Conservation (phyloP, 2,888 invertebrate species). For the Brassicogethes aeneus region DNA sequence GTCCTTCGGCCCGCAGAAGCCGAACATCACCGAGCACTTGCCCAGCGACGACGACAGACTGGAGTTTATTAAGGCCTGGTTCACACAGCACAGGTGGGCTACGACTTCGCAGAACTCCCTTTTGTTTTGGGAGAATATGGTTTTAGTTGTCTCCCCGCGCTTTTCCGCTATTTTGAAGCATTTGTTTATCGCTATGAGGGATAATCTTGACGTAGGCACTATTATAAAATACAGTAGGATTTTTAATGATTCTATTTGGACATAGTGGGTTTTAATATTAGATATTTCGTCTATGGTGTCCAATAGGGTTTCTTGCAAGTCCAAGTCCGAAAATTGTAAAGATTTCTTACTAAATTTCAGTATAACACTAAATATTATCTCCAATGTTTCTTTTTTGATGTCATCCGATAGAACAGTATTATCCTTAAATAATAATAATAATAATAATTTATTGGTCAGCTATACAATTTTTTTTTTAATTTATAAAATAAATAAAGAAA, state of each 20-base stretch:
- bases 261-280: conserved; percentile 7
- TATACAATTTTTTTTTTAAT: too few relatives aligned
- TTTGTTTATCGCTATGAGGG: conserved; percentile 49
- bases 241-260: conserved; percentile 35
- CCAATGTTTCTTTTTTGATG: conserved; percentile 39
- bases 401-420: conserved; percentile 27
- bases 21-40: conserved; percentile 57
- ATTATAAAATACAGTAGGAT: conserved; percentile 53
- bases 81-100: conserved; percentile 51
- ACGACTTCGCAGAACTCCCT: conserved; percentile 49
- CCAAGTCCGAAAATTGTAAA: conserved; percentile 45
- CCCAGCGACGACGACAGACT: conserved; percentile 51
- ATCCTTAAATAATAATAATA: conserved; percentile 22
- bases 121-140: conserved; percentile 54
- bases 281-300: conserved; percentile 46
- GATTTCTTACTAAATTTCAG: conserved; percentile 44
- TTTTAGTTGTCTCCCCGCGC: conserved; percentile 46
- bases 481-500: too few relatives aligned
- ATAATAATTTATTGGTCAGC: too few relatives aligned
- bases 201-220: conserved; percentile 50
- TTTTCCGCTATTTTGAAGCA: conserved; percentile 49
- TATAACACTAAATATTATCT: conserved; percentile 39
- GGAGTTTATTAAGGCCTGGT: conserved; percentile 46
- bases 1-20: conserved; percentile 58
- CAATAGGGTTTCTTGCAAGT: conserved; percentile 47